phyloP scores from a whole-genome alignment of 2,888 invertebrate species.

The Octonoba sinensis region DNA sequence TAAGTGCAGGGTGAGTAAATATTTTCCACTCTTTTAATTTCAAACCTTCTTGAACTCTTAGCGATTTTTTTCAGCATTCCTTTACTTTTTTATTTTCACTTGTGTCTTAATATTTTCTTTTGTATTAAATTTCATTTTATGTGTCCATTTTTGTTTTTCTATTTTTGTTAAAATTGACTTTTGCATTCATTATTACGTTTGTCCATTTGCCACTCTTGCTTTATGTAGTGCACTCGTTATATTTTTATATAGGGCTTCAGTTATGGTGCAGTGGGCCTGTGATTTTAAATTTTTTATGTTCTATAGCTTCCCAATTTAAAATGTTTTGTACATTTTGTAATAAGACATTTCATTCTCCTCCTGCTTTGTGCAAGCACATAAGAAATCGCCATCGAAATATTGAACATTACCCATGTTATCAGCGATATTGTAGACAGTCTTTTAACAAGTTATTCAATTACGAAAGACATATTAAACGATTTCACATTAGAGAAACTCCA shows the following conservation, averaged over 20 bases:
- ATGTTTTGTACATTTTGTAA: neutral
- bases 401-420: neutral
- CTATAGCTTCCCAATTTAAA: neutral
- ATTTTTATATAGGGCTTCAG: too few relatives aligned
- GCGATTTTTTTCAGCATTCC: too few relatives aligned
- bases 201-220: too few relatives aligned
- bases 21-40: too few relatives aligned
- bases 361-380: neutral
- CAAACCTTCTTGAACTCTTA: too few relatives aligned
- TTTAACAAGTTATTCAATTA: conserved; percentile 2
- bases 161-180: neutral
- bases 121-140: too few relatives aligned
- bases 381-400: conserved; percentile 2
- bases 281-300: neutral
- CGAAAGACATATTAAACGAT: neutral
- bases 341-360: neutral
- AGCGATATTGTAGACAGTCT: conserved; percentile 1
- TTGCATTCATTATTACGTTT: too few relatives aligned
- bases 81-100: too few relatives aligned
- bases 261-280: neutral
- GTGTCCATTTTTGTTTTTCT: neutral
- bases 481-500: neutral
- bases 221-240: too few relatives aligned
- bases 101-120: too few relatives aligned
- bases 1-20: too few relatives aligned